Percentiles rank a stretch among this genome's conserved stretches.
These are phyloP conservation scores for Nibea albiflora DNA, from an alignment of 2,113 vertebrate genomes.

Conservation along the genomic window DNA sequence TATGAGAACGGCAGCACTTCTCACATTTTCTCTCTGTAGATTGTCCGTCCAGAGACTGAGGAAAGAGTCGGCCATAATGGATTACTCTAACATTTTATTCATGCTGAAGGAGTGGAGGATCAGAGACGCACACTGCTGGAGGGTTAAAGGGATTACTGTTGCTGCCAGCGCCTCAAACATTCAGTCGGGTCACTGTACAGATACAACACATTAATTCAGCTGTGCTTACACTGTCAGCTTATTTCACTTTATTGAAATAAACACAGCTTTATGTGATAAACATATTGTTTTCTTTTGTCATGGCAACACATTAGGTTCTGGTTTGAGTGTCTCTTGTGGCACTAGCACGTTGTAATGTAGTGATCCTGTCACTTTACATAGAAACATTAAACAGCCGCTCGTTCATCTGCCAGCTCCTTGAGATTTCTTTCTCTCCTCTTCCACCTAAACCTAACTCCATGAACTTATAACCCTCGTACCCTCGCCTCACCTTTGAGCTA, in stretches of 20 bases:
- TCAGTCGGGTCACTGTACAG: background rate
- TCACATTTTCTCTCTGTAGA: background rate
- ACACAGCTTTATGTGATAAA: background rate
- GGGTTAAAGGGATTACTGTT: background rate
- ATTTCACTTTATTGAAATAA: background rate
- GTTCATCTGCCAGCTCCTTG: background rate
- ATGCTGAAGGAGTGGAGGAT: background rate
- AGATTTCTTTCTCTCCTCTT: background rate
- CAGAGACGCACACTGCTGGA: background rate
- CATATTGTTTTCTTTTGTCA: background rate
- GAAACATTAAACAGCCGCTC: background rate
- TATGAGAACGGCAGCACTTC: background rate
- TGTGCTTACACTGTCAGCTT: background rate
- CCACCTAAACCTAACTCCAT: background rate
- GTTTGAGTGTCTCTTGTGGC: background rate
- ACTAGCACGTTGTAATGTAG: background rate
- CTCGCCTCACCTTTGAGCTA: background rate
- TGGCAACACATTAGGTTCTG: background rate
- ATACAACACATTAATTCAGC: background rate
- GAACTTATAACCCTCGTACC: background rate
- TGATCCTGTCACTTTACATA: background rate
- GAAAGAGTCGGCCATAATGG: constrained; percentile 4
- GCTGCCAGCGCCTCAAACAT: background rate
- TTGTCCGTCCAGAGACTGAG: background rate
- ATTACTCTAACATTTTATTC: background rate